phyloP scores from a whole-genome alignment of 2,113 vertebrate genomes.

The Festucalex cinctus region DNA sequence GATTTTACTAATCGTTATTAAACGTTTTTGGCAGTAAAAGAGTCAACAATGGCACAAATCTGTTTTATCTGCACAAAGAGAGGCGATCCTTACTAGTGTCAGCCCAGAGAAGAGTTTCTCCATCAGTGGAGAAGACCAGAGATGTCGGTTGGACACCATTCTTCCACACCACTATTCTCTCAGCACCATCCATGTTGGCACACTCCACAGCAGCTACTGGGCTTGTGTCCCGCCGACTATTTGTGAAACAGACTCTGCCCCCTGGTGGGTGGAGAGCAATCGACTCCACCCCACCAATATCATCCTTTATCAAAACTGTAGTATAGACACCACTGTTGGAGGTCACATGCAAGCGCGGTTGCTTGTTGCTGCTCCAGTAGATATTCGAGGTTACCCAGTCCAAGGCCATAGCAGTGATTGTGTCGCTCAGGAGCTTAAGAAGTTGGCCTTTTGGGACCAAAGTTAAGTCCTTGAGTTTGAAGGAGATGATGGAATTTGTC shows the following conservation, averaged over 20 bases:
- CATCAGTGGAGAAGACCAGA: conserved; percentile 70
- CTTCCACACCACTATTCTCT: conserved; percentile 71
- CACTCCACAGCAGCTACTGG: conserved; percentile 68
- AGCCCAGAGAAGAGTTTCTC: conserved; percentile 83
- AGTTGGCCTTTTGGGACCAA: conserved; percentile 62
- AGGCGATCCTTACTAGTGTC: conserved; percentile 69
- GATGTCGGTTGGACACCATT: conserved; percentile 70
- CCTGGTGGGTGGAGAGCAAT: conserved; percentile 76
- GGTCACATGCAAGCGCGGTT: conserved; percentile 70
- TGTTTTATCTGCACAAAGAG: neutral
- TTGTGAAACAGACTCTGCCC: conserved; percentile 78
- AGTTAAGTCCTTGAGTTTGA: conserved; percentile 68
- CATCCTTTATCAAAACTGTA: conserved; percentile 66
- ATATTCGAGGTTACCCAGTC: conserved; percentile 85
- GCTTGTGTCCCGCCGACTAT: conserved; percentile 20
- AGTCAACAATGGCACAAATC: neutral
- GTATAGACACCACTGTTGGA: conserved; percentile 59
- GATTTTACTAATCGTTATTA: too few species aligned
- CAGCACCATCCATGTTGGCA: conserved; percentile 77
- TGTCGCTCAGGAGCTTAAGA: conserved; percentile 68
- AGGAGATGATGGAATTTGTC: conserved; percentile 63
- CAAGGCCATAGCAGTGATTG: conserved; percentile 74
- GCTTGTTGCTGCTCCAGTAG: conserved; percentile 82
- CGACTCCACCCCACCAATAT: conserved; percentile 56
- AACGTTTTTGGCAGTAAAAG: too few species aligned